Evolutionary conservation across 64 coral and sea anemone genomes (phyloP).

Genomic region (Dendronephthya gigantea): DNA sequence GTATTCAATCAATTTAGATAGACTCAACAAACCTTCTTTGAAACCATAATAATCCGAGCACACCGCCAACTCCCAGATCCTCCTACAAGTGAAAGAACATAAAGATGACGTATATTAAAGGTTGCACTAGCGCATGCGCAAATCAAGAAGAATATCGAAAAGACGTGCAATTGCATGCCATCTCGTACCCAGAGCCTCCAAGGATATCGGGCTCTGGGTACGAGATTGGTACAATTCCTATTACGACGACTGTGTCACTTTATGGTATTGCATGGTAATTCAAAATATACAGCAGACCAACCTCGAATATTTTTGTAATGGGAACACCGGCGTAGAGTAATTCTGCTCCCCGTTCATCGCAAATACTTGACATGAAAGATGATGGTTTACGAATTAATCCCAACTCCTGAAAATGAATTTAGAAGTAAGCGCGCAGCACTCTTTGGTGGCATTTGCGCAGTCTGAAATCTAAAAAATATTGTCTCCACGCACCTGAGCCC

Average conservation of each 20-base stretch:
- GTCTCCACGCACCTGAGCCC: neutral
- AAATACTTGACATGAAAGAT: slow-evolving; percentile 99
- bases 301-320: slow-evolving; percentile 89
- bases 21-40: slow-evolving; percentile 55
- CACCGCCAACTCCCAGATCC: slow-evolving; percentile 76
- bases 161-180: too few relatives aligned
- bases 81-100: slow-evolving; percentile 30
- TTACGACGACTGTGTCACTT: too few relatives aligned
- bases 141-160: too few relatives aligned
- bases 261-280: too few relatives aligned
- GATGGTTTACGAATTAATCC: slow-evolving; percentile 95
- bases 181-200: too few relatives aligned
- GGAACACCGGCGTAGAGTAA: slow-evolving; percentile 94
- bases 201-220: too few relatives aligned
- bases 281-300: neutral
- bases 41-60: slow-evolving; percentile 89
- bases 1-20: neutral
- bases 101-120: too few relatives aligned
- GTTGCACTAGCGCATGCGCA: too few relatives aligned
- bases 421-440: neutral
- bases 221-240: too few relatives aligned
- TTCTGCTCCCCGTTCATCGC: slow-evolving; percentile 92
- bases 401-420: slow-evolving; percentile 52
- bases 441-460: too few relatives aligned
- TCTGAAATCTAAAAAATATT: neutral